Percentiles rank a stretch among this genome's conserved stretches.
phyloP scores from a whole-genome alignment of 53 echinoderm and acorn worm genomes.

The Patiria pectinifera region DNA sequence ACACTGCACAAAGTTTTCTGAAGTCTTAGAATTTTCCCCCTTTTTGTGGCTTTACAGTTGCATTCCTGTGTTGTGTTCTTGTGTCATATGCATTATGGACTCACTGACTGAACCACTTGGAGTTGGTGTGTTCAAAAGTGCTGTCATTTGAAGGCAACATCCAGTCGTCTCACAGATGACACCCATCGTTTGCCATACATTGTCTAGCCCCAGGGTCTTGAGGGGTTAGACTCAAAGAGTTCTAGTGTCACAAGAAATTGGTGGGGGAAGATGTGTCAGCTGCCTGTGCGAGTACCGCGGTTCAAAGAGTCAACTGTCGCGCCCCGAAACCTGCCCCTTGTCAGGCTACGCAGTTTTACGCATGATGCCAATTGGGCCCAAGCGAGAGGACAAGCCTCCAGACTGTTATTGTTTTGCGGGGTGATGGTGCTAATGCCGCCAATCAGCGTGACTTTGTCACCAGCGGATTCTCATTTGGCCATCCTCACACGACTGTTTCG shows the following conservation, averaged over 20 bases:
- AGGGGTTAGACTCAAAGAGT: background rate
- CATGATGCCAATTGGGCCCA: background rate
- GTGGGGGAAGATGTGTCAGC: background rate
- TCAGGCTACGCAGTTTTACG: conserved; percentile 14
- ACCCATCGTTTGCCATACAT: background rate
- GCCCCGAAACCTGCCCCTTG: background rate
- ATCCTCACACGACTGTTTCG: conserved; percentile 20
- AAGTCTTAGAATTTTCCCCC: too few relatives aligned
- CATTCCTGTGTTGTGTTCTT: too few relatives aligned
- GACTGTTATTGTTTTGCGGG: conserved; percentile 41
- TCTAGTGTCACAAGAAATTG: background rate
- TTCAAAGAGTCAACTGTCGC: conserved; percentile 15
- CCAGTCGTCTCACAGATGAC: background rate
- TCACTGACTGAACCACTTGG: background rate
- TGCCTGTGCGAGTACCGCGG: background rate
- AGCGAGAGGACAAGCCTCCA: background rate
- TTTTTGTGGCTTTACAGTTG: too few relatives aligned
- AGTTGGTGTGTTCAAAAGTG: background rate
- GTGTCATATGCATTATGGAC: background rate
- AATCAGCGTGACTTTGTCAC: conserved; percentile 37
- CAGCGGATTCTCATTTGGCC: background rate
- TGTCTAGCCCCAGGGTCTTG: background rate
- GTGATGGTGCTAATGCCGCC: background rate
- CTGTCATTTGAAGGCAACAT: background rate
- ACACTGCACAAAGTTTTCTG: too few relatives aligned